Evolutionary conservation across 2,797 vertebrate genomes (phyloP), one percentile per base, ranked within the genome.

Genomic region (Acrossocheilus fasciatus): DNA sequence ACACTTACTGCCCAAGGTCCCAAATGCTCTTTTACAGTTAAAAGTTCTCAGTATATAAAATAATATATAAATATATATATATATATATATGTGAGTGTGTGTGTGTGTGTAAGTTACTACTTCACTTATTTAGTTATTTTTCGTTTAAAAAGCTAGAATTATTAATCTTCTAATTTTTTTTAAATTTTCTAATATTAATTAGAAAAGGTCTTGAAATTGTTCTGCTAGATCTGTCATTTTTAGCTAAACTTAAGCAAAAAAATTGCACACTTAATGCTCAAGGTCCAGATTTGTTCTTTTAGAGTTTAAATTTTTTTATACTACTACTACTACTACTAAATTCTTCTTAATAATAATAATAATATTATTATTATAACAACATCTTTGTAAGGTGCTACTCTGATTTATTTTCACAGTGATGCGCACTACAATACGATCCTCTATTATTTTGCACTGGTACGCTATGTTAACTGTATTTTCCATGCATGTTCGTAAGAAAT

Each of bases 401-500:
- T 11, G 14, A 64, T 62, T 30, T 18, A 3, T 20, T 45, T 79
- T 78, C 15, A 9, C 8, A 78, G 2, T 59, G 36, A 17, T 14
- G 47, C 18, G 20, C 34, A 14, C 70, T 41, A 47, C 12, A 75
- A 23, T 4, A 64, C 6, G 15, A 3, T 2, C 10, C 45, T 36
- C 5, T 10, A 26, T 7, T 43, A 11, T 72, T n/a, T 41, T 43
- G 14, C 17, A 12, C 15, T 17, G 2, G 8, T 18, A 30, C 2
- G 7, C 4, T 39, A 10, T 9, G 52, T 9, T 78, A 59, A 39
- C 45, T 39, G 39, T 36, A 52, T n/a, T 47, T 23, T 66, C 30
- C 72, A 59, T 82, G 88, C 79, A 68, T 45, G 84, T 66, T 17
- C 47, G 45, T 41, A 64, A 52, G n/a, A 74, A 72, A 82, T 66